These are phyloP conservation scores for Sylvia borin DNA, from an alignment of 2,797 vertebrate species.

Conservation along the genomic window DNA sequence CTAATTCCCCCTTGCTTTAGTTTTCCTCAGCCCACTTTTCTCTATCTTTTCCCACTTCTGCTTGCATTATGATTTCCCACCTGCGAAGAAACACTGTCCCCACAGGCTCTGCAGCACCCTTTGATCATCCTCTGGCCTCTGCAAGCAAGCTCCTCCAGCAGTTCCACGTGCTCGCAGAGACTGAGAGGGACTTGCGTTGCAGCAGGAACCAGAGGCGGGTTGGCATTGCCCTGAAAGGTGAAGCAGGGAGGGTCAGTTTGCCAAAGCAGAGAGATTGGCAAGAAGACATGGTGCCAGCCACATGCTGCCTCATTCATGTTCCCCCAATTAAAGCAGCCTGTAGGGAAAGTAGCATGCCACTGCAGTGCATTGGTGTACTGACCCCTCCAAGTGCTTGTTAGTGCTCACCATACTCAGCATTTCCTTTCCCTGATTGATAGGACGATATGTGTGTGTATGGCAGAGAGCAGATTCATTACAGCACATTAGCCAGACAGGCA, in stretches of 20 bases:
- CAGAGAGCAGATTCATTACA: slow-evolving; percentile 66
- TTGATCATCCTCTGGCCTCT: background rate
- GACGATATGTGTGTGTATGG: background rate
- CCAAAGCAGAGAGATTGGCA: background rate
- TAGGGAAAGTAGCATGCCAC: slow-evolving; percentile 16
- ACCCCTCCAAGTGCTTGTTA: slow-evolving; percentile 62
- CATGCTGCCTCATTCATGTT: background rate
- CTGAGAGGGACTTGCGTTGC: background rate
- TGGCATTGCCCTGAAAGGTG: background rate
- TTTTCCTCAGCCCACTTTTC: background rate
- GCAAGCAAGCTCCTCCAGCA: background rate
- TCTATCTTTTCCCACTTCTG: background rate
- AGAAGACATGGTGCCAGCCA: slow-evolving; percentile 12
- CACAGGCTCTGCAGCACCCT: background rate
- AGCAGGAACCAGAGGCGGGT: background rate
- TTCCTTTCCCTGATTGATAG: slow-evolving; percentile 65
- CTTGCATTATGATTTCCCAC: background rate
- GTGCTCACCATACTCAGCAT: slow-evolving; percentile 16
- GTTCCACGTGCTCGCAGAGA: background rate
- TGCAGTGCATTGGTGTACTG: background rate
- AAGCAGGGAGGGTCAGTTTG: background rate
- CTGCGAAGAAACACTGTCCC: background rate
- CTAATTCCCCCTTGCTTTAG: background rate
- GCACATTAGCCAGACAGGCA: slow-evolving; percentile 67
- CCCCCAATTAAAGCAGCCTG: slow-evolving; percentile 55